Conservation (phyloP, 2,797 vertebrate species). For the Ambastaia sidthimunki region DNA sequence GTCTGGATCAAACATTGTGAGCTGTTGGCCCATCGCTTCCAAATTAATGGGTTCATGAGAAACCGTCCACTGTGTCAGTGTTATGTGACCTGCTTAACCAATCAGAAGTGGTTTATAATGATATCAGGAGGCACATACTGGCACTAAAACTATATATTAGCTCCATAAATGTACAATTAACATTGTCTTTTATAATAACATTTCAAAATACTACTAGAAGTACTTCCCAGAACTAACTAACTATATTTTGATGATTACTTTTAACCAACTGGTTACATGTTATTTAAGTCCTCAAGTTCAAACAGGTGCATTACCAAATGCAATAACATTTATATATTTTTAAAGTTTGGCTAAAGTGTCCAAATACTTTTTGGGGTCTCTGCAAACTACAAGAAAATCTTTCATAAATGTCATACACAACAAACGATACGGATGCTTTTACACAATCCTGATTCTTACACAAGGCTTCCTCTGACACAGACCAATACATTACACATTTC, state of each 20-base stretch:
- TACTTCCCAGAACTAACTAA: too few relatives aligned
- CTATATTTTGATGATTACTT: too few relatives aligned
- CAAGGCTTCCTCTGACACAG: not conserved
- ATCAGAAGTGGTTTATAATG: not conserved
- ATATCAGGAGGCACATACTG: not conserved
- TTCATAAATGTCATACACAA: not conserved
- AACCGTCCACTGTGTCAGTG: not conserved
- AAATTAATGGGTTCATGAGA: constrained; percentile 14
- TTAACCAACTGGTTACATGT: too few relatives aligned
- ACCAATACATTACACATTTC: not conserved
- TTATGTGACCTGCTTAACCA: constrained; percentile 8
- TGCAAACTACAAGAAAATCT: not conserved
- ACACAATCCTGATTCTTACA: not conserved
- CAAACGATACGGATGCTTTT: not conserved
- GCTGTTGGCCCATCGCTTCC: not conserved
- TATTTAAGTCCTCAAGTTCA: too few relatives aligned
- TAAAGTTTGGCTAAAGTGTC: not conserved
- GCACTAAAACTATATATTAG: too few relatives aligned
- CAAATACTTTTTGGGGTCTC: not conserved
- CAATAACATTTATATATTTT: not conserved
- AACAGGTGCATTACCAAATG: too few relatives aligned
- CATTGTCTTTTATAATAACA: too few relatives aligned
- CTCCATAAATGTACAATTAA: too few relatives aligned
- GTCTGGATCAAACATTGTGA: not conserved
- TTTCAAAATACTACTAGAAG: too few relatives aligned